These are phyloP conservation scores for Falco berigora DNA, from an alignment of 2,797 vertebrate genomes.

Conservation along the genomic window DNA sequence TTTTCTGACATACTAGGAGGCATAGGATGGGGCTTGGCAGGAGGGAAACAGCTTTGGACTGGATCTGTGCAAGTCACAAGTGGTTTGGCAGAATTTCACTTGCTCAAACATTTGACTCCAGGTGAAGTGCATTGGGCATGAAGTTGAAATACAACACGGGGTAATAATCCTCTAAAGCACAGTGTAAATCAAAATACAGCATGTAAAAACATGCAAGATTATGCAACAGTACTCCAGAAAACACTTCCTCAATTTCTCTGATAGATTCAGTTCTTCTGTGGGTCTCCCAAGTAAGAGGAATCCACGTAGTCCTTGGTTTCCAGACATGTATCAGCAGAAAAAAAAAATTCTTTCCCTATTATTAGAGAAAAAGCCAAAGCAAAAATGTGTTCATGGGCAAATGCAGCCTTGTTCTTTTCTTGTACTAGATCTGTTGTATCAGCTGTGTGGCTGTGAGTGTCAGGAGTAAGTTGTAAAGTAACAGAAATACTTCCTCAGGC, in stretches of 20 bases:
- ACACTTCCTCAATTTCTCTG: not conserved
- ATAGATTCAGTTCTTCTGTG: not conserved
- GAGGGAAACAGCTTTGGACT: not conserved
- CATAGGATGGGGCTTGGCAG: not conserved
- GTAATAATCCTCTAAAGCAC: not conserved
- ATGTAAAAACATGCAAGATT: not conserved
- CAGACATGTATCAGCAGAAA: not conserved
- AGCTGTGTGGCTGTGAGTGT: not conserved
- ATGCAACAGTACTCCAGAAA: not conserved
- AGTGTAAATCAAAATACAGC: not conserved
- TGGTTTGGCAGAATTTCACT: not conserved
- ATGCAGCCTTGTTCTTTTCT: not conserved
- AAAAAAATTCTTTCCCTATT: not conserved
- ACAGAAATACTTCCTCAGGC: not conserved
- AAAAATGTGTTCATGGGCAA: not conserved
- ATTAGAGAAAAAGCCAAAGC: not conserved
- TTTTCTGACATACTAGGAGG: not conserved
- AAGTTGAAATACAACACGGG: not conserved
- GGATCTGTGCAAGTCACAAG: not conserved
- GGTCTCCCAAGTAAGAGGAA: not conserved
- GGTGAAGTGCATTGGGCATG: not conserved
- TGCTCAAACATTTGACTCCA: not conserved
- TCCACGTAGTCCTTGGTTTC: not conserved
- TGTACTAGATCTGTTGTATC: not conserved
- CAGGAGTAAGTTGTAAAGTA: not conserved